Evolutionary conservation across 2,113 vertebrate genomes (phyloP), one percentile per base, ranked within the genome.

Genomic region (Polypterus bichir): DNA sequence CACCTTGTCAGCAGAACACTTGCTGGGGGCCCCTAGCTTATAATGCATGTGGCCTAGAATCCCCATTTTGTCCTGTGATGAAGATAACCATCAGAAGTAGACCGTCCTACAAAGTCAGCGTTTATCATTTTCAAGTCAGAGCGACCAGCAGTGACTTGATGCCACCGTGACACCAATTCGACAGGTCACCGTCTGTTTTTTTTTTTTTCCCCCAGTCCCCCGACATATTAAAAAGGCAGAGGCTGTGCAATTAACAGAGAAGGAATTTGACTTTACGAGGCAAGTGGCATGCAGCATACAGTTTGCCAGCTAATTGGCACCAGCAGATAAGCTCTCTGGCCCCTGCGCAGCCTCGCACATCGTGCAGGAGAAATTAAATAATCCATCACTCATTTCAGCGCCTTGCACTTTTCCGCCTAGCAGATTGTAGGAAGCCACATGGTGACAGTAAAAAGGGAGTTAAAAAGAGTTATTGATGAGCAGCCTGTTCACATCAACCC

Each of bases 251-350:
- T 63, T 62, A 64, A 10, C 45, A 54, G 68, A 44, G 68, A 65
- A 68, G 47, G 53, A 68, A 75, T 67, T 67, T 45, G 63, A 71
- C 70, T 66, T 51, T 77, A 61, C 61, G 55, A 66, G 58, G 64
- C 49, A 27, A 55, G 51, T 9, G 47, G 60, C 60, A 53, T 56
- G 59, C 27, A 27, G 56, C 51, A 52, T 55, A 58, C 62, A 66
- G 55, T 59, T 59, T 66, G 54, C 65, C 58, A 68, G 55, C 66
- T 79, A 77, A 76, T 70, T 71, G 61, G 59, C 66, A 70, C 65
- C 70, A 60, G 69, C 27, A 71, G 69, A 75, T 54, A 70, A 79
- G 63, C 48, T 69, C 74, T 76, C 72, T 77, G 78, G 77, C 73
- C 66, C 65, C 65, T 63, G 77, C 75, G 69, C 72, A 71, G 68